Evolutionary conservation across 2,888 invertebrate genomes (phyloP), one percentile per base, ranked within the genome.

Genomic region (Drosophila nr. medialis): DNA sequence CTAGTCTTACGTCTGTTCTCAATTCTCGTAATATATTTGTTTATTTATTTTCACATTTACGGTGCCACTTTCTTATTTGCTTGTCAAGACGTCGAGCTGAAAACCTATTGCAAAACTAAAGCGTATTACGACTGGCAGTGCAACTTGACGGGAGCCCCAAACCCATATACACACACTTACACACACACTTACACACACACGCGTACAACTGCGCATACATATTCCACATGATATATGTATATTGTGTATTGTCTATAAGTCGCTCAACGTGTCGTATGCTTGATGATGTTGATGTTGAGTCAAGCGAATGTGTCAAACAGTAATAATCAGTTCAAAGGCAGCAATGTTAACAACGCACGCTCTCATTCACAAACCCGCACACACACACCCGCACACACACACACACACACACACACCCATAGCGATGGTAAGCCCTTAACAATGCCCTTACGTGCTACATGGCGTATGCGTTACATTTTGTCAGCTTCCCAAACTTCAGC

Each of bases 321-420:
- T 85, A 90, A 89, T 90, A 89, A 90, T 85, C 90, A 81, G 84
- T 81, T 74, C 61, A 82, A 78, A 84, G 85, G 83, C 90, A 73
- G 64, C 66, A 56, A 69, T 67, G 71, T 75, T 81, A 70, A 86
- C 84, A 88, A 75, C 68, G 73, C 72, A 73, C 38, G 32, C 32
- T 32, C 32, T 32, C 32, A 11, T 32, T 32, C 32, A 54, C 24
- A 45, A 45, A 40, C 53, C 42, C 56, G 27, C 63, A 53, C 67
- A 24, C 54, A 27, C 32, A 55, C 34, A 45, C 54, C 30, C 34
- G 34, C 50, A 24, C 30, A 27, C 24, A 24, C 24, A 29, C 36
- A 48, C 34, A 36, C 29, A 32, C 53, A 30, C 61, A 49, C 27
- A 42, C 21, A 45, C 34, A 42, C 60, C 4, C 48, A 36, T 7